Base-by-base conservation (phyloP, 2,888 invertebrate species). In the Hydrotaea diabolus region DNA sequence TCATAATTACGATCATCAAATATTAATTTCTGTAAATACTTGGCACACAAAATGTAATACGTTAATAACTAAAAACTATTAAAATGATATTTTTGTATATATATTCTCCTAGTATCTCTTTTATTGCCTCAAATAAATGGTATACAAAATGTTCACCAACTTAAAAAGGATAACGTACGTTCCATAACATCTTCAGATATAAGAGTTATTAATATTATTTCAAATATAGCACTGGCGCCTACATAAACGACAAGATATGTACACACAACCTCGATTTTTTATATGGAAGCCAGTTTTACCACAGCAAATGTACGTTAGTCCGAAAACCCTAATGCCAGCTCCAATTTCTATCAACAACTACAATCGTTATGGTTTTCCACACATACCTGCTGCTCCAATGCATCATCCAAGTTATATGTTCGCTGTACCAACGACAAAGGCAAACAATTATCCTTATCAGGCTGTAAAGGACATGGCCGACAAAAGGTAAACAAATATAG, bases 221-320 rank as follows among this genome's bases (percentile, higher is more conserved):
- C 17, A 17, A 31, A 26, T 7, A 69, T 74, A 85, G 82, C 76
- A 77, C 64, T 85, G 79, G 77, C 79, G 74, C 19, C 74, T 82
- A 49, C 59, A 77, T 19, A 79, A 82, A 19, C 81, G 85, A 19
- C 82, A 85, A 55, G 85, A 85, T 80, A 62, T 79, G 62, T 77
- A 71, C 71, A 31, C 59, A 31, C 79, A 82, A 66, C 77, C 82
- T 9, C 76, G 85, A 15, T 36, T 46, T 62, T 82, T 80, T 46
- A 15, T 85, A 19, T 85, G 85, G 85, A 82, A 85, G 36, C 82
- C 79, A 71, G 31, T 77, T 17, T n/a, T 82, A 62, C 66, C 77
- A 0, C 36, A 36, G 2, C 78, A 78, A 59, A 49, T 80, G 17
- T 82, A 80, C 57, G 31, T 79, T 1, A 79, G 74, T 74, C 11